phyloP scores from a whole-genome alignment of 2,797 vertebrate species.

The Sciaenops ocellatus region DNA sequence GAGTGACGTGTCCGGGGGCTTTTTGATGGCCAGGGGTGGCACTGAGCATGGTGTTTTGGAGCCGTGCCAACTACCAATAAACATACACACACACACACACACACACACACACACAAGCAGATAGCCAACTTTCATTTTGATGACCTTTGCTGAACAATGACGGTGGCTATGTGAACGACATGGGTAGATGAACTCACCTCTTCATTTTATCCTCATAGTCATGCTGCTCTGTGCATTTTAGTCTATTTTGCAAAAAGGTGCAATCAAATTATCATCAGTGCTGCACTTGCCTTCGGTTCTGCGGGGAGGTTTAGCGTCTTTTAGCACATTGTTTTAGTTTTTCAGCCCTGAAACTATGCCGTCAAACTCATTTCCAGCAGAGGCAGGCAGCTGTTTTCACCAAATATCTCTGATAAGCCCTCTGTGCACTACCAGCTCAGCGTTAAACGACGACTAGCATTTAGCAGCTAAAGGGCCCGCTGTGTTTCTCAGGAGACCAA shows the following conservation, averaged over 20 bases:
- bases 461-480: not conserved
- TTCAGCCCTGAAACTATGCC: not conserved
- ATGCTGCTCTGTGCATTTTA: not conserved
- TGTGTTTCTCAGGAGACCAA: not conserved
- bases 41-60: slow-evolving; percentile 10
- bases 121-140: slow-evolving; percentile 14
- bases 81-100: not conserved
- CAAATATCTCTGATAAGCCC: not conserved
- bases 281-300: not conserved
- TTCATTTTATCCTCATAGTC: not conserved
- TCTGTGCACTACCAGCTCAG: not conserved
- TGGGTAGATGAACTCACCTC: not conserved
- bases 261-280: no score
- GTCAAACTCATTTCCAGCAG: not conserved
- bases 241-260: not conserved
- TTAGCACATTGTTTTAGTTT: not conserved
- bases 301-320: not conserved
- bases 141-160: slow-evolving; percentile 20
- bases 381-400: not conserved
- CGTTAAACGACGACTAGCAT: no score
- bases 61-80: slow-evolving; percentile 20
- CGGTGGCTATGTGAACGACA: not conserved
- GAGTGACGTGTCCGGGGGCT: not conserved
- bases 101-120: not conserved
- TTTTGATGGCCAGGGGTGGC: slow-evolving; percentile 18